Percentiles rank a stretch among this genome's conserved stretches.
phyloP scores from a whole-genome alignment of 1,140 invertebrate species.

The Temnothorax longispinosus region DNA sequence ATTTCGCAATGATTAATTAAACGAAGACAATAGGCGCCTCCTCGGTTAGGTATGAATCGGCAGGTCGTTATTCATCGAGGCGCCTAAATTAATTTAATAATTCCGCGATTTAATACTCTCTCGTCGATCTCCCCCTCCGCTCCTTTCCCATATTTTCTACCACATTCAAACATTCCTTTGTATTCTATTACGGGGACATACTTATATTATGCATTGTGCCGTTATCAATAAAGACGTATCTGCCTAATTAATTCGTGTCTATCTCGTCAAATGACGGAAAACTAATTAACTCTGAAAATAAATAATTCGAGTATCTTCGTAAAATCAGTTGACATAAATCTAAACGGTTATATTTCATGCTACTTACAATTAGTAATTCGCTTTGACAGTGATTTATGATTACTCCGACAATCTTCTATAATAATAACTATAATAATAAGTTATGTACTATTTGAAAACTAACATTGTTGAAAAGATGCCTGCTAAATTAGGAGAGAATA shows the following conservation, averaged over 20 bases:
- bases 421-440: background rate
- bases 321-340: background rate
- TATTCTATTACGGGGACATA: background rate
- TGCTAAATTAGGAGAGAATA: background rate
- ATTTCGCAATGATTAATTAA: conserved; percentile 61
- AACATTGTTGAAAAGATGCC: background rate
- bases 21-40: conserved; percentile 45
- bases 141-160: conserved; percentile 35
- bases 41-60: conserved; percentile 39
- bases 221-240: conserved; percentile 45
- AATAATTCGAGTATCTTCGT: conserved; percentile 18
- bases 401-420: background rate
- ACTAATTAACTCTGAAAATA: conserved; percentile 45
- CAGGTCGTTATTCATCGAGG: conserved; percentile 57
- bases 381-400: conserved; percentile 18
- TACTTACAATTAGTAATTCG: background rate
- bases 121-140: conserved; percentile 7
- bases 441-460: background rate
- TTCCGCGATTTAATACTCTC: conserved; percentile 53
- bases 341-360: background rate
- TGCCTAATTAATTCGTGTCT: conserved; percentile 31
- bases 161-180: conserved; percentile 30
- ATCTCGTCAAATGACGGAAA: background rate
- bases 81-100: conserved; percentile 64
- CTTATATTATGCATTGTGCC: conserved; percentile 39